These are phyloP conservation scores for Gastrophysa polygoni DNA, from an alignment of 2,888 invertebrate species.

Conservation along the genomic window DNA sequence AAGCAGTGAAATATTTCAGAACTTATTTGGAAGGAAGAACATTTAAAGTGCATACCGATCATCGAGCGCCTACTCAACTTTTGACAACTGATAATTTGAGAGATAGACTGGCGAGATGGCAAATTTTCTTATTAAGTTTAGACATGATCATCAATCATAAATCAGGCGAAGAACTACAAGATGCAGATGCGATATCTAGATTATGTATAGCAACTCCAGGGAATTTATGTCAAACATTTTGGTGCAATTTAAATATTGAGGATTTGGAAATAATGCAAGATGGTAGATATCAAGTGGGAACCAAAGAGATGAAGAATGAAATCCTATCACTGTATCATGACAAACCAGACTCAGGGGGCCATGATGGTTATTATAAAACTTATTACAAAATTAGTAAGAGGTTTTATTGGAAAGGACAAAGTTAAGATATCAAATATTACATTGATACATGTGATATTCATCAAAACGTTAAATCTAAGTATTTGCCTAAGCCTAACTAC, in stretches of 20 bases:
- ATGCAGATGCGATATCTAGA: neutral
- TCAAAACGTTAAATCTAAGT: neutral
- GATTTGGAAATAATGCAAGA: neutral
- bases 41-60: neutral
- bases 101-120: no score
- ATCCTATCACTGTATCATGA: neutral
- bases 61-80: neutral
- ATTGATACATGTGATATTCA: neutral
- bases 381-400: neutral
- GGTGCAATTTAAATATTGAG: neutral
- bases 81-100: neutral
- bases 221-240: neutral
- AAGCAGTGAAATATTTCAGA: neutral
- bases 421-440: neutral
- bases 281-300: neutral
- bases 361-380: slow-evolving; percentile 1
- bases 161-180: neutral
- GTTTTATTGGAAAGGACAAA: neutral
- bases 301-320: neutral
- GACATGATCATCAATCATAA: neutral
- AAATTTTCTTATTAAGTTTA: no score
- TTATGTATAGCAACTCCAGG: neutral
- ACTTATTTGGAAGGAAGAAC: neutral
- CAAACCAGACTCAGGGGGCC: neutral
- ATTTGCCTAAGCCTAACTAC: neutral